Conservation (phyloP, 2,888 invertebrate genomes). For the Megastigmus dorsalis region DNA sequence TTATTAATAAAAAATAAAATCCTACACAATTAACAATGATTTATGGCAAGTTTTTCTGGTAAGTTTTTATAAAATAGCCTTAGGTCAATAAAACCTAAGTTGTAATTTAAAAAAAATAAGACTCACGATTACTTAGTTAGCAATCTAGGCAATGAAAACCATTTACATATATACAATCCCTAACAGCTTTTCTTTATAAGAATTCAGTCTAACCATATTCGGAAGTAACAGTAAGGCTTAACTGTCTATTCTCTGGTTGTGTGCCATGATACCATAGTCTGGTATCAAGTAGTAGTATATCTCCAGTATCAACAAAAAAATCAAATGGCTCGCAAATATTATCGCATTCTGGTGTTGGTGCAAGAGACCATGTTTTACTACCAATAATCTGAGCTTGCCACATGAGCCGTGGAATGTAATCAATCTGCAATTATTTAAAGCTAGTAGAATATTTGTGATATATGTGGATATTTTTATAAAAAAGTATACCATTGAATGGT, state of each 20-base stretch:
- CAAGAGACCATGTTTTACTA: slow-evolving; percentile 88
- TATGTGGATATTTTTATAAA: background rate
- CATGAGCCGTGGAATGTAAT: slow-evolving; percentile 92
- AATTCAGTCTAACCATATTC: slow-evolving; percentile 84
- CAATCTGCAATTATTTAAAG: slow-evolving; percentile 79
- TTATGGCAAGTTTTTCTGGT: slow-evolving; percentile 45
- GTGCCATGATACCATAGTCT: slow-evolving; percentile 95
- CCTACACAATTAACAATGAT: slow-evolving; percentile 40
- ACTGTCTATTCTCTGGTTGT: slow-evolving; percentile 85
- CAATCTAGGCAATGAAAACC: slow-evolving; percentile 34
- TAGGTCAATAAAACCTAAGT: slow-evolving; percentile 44
- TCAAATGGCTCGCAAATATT: slow-evolving; percentile 82
- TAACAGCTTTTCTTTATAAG: slow-evolving; percentile 30
- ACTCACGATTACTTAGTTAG: slow-evolving; percentile 22
- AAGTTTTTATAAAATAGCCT: slow-evolving; percentile 46
- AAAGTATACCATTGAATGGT: background rate
- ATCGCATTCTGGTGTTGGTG: slow-evolving; percentile 92
- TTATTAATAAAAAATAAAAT: slow-evolving; percentile 45
- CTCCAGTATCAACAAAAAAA: slow-evolving; percentile 89
- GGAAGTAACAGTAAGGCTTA: slow-evolving; percentile 92
- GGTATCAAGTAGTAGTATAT: slow-evolving; percentile 93
- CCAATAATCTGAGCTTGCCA: slow-evolving; percentile 95
- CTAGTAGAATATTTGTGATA: background rate
- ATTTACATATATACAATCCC: slow-evolving; percentile 39
- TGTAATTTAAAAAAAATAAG: slow-evolving; percentile 38